Evolutionary conservation across 2,888 invertebrate genomes (phyloP), one percentile per base, ranked within the genome.

Genomic region (Cancer borealis): DNA sequence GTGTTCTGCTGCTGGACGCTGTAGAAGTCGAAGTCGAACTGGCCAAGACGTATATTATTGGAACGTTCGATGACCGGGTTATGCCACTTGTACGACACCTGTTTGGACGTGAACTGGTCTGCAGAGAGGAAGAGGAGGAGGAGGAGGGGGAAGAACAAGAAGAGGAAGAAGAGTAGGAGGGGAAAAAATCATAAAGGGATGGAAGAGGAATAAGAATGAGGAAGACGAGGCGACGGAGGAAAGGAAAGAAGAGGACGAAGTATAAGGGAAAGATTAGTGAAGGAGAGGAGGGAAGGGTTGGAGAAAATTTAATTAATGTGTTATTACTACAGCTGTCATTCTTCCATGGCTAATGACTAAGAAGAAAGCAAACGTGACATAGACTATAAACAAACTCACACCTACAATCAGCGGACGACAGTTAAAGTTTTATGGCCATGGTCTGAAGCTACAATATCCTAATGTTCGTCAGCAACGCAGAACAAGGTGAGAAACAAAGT

Each of bases 21-120:
- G 49, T 87, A 91, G 92, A 95, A 93, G 87, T 95, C 95, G 46
- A 93, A 93, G 79, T 95, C 95, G 73, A 93, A 95, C 73, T 95
- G 95, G 2, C 92, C 95, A 8, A 73, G 49, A 14, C 73, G 90
- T 30, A 95, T 95, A 46, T 93, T 91, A 8, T 88, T 47, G 45
- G 91, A 17, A 2, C 92, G 49, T 45, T 93, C 95, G 14, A 95
- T 90, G n/a, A 49, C 21, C 12, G 84, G 46, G 5, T 88, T 66
- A 54, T 30, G 66, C 95, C 95, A 95, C 30, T 90, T 88, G 45
- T 95, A 95, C 12, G 91, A 84, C 17, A 95, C 95, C 60, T 95
- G 93, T 54, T 60, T 89, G 60, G 91, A 66, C 17, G 90, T 92
- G 88, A 95, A 91, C 91, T 95, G 95, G 47, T 95, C 95, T 95